Conservation (phyloP, 2,797 vertebrate genomes). For the Falco naumanni region DNA sequence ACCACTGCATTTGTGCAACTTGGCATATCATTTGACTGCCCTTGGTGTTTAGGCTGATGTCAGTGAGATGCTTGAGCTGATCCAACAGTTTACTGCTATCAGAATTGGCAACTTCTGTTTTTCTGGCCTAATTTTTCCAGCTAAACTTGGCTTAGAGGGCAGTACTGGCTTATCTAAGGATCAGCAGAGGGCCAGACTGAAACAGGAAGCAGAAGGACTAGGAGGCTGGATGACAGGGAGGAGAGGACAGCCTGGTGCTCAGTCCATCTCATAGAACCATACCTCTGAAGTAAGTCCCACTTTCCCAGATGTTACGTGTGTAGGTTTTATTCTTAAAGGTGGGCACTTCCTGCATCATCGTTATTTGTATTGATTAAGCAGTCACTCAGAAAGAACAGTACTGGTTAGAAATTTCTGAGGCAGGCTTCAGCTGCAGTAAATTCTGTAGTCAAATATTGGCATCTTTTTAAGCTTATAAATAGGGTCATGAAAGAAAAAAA, state of each 20-base stretch:
- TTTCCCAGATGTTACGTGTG: fast-evolving
- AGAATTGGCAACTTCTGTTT: background rate
- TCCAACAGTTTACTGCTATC: background rate
- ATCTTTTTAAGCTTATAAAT: background rate
- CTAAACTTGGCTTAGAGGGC: background rate
- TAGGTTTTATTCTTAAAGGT: background rate
- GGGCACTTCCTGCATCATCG: background rate
- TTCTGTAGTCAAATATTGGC: background rate
- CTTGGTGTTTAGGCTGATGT: background rate
- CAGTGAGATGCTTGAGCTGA: background rate
- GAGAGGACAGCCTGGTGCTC: background rate
- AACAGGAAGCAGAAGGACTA: background rate
- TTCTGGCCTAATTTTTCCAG: background rate
- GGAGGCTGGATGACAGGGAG: background rate
- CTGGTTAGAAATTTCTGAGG: background rate
- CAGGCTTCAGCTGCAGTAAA: background rate
- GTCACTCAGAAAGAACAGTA: background rate
- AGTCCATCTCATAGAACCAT: background rate
- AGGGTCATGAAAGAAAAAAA: background rate
- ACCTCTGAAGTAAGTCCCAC: background rate
- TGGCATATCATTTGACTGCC: background rate
- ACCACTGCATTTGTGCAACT: background rate
- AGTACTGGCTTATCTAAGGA: background rate
- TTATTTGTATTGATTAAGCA: background rate
- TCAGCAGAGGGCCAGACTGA: background rate